Percentiles rank a stretch among this genome's conserved stretches.
phyloP scores from a whole-genome alignment of 2,797 vertebrate genomes.

The Phoeniculus purpureus region DNA sequence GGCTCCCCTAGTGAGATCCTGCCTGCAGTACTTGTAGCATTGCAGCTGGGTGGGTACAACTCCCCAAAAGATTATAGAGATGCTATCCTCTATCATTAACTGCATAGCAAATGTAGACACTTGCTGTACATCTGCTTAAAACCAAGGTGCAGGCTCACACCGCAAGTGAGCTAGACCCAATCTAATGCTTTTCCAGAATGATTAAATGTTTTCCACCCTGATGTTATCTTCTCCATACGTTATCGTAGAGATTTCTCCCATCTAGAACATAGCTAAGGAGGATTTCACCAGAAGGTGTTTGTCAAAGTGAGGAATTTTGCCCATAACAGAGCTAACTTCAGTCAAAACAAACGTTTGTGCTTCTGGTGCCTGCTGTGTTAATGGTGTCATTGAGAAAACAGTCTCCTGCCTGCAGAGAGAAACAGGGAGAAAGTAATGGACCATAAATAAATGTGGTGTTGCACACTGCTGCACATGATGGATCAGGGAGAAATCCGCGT shows the following conservation, averaged over 20 bases:
- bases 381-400: not conserved
- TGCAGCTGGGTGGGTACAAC: not conserved
- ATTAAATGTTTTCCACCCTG: not conserved
- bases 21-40: not conserved
- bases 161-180: not conserved
- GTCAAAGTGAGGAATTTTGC: not conserved
- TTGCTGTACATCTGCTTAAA: not conserved
- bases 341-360: not conserved
- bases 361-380: not conserved
- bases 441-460: not conserved
- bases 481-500: not conserved
- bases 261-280: not conserved
- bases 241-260: not conserved
- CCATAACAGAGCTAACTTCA: not conserved
- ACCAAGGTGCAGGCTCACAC: not conserved
- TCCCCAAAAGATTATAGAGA: not conserved
- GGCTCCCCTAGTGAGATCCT: not conserved
- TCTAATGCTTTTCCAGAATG: not conserved
- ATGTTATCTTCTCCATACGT: constrained; percentile 17
- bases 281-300: not conserved
- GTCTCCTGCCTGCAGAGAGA: constrained; percentile 42
- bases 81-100: rapidly evolving
- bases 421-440: not conserved
- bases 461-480: not conserved
- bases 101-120: not conserved